Evolutionary conservation across 2,888 invertebrate genomes (phyloP).

Genomic region (Cantharis nigra): DNA sequence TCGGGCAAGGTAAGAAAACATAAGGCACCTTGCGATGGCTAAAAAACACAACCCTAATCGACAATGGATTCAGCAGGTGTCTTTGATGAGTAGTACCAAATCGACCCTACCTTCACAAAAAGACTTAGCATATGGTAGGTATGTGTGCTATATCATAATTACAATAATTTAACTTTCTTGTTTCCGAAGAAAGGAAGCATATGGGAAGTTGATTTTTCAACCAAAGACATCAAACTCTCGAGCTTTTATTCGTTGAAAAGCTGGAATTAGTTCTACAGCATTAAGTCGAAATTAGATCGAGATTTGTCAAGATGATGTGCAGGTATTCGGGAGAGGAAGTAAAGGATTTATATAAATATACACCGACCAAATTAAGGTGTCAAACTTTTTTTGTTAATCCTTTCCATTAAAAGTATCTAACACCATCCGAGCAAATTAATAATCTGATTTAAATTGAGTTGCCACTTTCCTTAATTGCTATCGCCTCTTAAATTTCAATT

Average conservation of each 20-base stretch:
- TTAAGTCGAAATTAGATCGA: constrained; percentile 30
- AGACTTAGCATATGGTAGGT: constrained; percentile 41
- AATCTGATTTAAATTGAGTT: not conserved
- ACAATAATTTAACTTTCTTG: constrained; percentile 47
- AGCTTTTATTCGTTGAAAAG: constrained; percentile 44
- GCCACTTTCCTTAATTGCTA: not conserved
- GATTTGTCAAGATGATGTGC: constrained; percentile 44
- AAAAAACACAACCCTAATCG: constrained; percentile 22
- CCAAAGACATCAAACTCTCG: constrained; percentile 25
- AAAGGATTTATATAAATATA: constrained; percentile 35
- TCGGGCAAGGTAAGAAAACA: constrained; percentile 24
- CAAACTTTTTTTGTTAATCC: constrained; percentile 28
- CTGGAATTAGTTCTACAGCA: constrained; percentile 43
- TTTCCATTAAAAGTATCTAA: not conserved
- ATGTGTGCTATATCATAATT: constrained; percentile 55
- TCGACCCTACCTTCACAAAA: constrained; percentile 37
- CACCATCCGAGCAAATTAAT: not conserved
- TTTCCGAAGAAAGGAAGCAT: constrained; percentile 29
- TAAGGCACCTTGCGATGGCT: constrained; percentile 33
- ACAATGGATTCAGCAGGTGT: constrained; percentile 33
- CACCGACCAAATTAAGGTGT: constrained; percentile 40
- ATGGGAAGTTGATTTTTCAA: constrained; percentile 40
- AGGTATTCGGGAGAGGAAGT: constrained; percentile 33
- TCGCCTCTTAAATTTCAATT: not conserved
- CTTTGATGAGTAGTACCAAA: constrained; percentile 22